Evolutionary conservation across 2,888 invertebrate species (phyloP).

Genomic region (Villa cingulata): DNA sequence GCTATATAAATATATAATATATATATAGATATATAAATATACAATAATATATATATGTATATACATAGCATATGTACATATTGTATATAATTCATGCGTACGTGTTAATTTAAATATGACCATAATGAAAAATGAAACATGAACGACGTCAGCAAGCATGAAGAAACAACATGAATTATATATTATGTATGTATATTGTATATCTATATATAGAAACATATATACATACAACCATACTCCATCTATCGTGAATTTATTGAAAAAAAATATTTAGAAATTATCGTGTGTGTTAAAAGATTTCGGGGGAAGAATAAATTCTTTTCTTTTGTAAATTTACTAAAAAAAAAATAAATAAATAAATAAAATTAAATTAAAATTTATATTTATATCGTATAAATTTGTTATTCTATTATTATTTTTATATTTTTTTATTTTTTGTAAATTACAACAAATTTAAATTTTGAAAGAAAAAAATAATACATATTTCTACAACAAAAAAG

Average conservation of each 20-base stretch:
- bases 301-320: conserved; percentile 5
- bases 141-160: conserved; percentile 6
- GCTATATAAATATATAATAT: background rate
- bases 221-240: conserved; percentile 6
- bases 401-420: too few species aligned
- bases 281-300: conserved; percentile 7
- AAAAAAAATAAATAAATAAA: background rate
- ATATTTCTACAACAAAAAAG: too few species aligned
- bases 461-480: too few species aligned
- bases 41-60: too few species aligned
- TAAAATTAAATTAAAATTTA: background rate
- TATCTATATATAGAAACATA: too few species aligned
- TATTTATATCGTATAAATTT: background rate
- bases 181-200: too few species aligned
- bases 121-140: background rate
- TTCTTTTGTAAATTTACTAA: conserved; percentile 1
- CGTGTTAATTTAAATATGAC: too few species aligned
- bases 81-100: too few species aligned
- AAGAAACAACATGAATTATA: background rate
- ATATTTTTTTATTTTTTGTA: too few species aligned
- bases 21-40: background rate
- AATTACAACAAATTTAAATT: too few species aligned
- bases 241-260: conserved; percentile 6
- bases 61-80: too few species aligned
- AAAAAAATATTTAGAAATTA: conserved; percentile 6